These are phyloP conservation scores for Phrynosoma platyrhinos DNA, from an alignment of 2,113 vertebrate species.

Conservation along the genomic window DNA sequence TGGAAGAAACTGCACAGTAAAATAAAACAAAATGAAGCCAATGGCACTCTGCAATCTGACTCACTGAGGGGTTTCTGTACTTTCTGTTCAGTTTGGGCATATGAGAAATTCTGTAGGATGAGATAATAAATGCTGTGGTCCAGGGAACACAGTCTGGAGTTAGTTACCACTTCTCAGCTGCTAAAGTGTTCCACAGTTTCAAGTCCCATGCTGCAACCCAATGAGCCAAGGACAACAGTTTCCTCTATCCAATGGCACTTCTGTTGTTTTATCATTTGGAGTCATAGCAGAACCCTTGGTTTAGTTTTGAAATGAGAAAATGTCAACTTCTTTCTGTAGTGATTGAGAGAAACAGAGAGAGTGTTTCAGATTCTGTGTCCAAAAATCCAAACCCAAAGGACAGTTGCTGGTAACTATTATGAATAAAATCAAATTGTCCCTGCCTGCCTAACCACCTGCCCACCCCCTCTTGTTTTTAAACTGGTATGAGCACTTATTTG, in stretches of 20 bases:
- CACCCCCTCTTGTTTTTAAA: not conserved
- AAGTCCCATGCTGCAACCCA: not conserved
- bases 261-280: not conserved
- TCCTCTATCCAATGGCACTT: not conserved
- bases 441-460: not conserved
- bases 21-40: no score
- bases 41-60: no score
- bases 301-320: not conserved
- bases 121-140: no score
- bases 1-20: no score
- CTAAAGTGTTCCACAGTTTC: not conserved
- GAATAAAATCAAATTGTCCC: not conserved
- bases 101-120: no score
- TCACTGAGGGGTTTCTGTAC: no score
- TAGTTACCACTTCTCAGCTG: no score
- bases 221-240: not conserved
- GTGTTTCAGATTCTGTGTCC: not conserved
- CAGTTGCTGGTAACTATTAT: constrained; percentile 15
- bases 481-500: constrained; percentile 10
- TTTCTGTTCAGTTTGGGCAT: no score
- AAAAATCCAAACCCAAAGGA: constrained; percentile 5
- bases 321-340: not conserved
- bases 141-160: no score
- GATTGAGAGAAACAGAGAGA: not conserved
- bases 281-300: not conserved